phyloP scores from a whole-genome alignment of 1,140 invertebrate species.

The Euwallacea fornicatus region DNA sequence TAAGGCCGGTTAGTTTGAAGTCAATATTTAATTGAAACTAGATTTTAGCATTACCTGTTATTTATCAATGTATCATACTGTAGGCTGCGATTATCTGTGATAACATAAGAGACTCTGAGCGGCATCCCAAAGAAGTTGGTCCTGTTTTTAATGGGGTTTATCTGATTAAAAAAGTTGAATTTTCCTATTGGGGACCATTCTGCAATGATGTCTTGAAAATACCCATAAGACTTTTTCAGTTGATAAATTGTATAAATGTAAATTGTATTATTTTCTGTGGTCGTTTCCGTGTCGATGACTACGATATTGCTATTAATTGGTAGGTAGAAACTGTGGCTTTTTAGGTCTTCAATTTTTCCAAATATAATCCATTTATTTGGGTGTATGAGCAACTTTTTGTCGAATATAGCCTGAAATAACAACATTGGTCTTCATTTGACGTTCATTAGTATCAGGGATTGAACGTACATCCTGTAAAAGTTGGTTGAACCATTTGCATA shows the following conservation, averaged over 20 bases:
- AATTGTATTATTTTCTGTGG: conserved; percentile 4
- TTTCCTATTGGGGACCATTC: conserved; percentile 7
- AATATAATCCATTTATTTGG: conserved; percentile 33
- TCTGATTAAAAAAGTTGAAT: conserved; percentile 17
- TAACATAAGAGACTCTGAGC: conserved; percentile 55
- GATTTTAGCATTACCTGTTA: conserved; percentile 47
- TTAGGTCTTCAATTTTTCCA: conserved; percentile 7
- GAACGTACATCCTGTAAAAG: conserved; percentile 5
- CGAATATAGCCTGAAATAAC: too few species aligned
- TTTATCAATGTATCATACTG: conserved; percentile 57
- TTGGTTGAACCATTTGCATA: conserved; percentile 5
- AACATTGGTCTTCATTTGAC: too few species aligned
- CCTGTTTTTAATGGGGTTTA: conserved; percentile 18
- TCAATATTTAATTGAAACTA: background rate
- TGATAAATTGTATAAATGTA: conserved; percentile 14
- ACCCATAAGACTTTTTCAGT: conserved; percentile 8
- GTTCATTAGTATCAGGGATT: too few species aligned
- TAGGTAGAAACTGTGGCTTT: conserved; percentile 17
- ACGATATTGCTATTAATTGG: conserved; percentile 28
- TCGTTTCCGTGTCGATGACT: conserved; percentile 2
- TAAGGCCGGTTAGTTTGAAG: background rate
- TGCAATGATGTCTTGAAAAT: conserved; percentile 7
- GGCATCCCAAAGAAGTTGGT: conserved; percentile 41
- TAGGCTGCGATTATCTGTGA: conserved; percentile 59
- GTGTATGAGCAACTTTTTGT: conserved; percentile 9